These are phyloP conservation scores for Trissonchulus sp. DNA, from an alignment of 2,888 invertebrate species.

Conservation along the genomic window DNA sequence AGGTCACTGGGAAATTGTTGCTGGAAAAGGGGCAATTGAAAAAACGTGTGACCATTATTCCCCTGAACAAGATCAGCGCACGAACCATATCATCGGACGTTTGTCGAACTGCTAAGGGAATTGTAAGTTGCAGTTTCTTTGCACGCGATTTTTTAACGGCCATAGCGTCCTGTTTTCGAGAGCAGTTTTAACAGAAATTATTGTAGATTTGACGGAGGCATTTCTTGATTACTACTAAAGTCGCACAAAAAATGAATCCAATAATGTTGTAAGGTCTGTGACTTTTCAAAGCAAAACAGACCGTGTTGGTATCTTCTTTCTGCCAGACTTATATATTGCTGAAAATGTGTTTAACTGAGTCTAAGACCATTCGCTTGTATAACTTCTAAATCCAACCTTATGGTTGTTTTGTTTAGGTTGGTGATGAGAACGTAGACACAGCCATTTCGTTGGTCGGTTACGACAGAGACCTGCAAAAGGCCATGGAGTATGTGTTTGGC, in stretches of 20 bases:
- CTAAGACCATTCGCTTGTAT: constrained; percentile 13
- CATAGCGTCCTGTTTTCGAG: no score
- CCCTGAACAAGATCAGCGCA: constrained; percentile 75
- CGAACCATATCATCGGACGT: constrained; percentile 61
- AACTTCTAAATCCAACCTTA: no score
- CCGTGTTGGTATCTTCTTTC: no score
- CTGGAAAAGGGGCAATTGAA: constrained; percentile 76
- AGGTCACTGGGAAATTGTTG: constrained; percentile 73
- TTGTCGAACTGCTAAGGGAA: constrained; percentile 64
- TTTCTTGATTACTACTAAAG: no score
- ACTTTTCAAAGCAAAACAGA: no score
- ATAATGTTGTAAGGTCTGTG: no score
- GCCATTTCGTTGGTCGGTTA: constrained; percentile 73
- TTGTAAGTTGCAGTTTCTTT: constrained; percentile 62
- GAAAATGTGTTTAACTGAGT: no score
- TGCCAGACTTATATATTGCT: no score
- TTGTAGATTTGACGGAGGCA: no score
- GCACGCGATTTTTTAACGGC: no score
- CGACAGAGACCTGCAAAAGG: constrained; percentile 63
- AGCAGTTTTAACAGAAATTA: no score
- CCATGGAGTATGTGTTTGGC: constrained; percentile 84
- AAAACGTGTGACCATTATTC: constrained; percentile 76
- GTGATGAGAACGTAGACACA: constrained; percentile 70
- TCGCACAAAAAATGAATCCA: no score
- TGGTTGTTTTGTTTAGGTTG: constrained; percentile 59